Percentiles rank a stretch among this genome's conserved stretches.
phyloP scores from a whole-genome alignment of 2,113 vertebrate species.

The Cyphomyrus plagiostoma region DNA sequence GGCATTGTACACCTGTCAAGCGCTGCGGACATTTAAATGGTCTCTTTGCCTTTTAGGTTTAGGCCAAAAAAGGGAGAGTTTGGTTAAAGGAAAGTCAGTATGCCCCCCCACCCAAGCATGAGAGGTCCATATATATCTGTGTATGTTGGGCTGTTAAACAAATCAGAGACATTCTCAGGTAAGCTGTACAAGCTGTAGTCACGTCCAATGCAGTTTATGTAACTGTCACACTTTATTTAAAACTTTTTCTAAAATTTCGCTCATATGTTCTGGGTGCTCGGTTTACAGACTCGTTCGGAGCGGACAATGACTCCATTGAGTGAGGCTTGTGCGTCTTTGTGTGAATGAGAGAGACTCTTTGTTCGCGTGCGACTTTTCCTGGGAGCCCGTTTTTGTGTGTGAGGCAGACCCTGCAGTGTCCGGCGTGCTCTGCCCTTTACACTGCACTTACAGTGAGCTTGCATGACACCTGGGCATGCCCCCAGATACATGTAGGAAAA shows the following conservation, averaged over 20 bases:
- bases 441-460: background rate
- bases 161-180: background rate
- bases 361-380: background rate
- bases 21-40: constrained; percentile 8
- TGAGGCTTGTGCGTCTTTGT: background rate
- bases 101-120: background rate
- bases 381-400: background rate
- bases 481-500: background rate
- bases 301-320: constrained; percentile 27
- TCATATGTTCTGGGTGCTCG: constrained; percentile 13
- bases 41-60: background rate
- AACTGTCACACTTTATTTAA: background rate
- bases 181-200: background rate
- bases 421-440: background rate
- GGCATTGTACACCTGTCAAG: constrained; percentile 22
- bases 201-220: background rate
- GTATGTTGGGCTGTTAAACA: background rate
- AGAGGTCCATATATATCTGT: background rate
- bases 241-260: background rate
- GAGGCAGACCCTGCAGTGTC: background rate
- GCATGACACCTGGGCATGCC: background rate
- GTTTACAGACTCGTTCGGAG: constrained; percentile 17
- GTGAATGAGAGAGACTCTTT: constrained; percentile 23
- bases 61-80: background rate
- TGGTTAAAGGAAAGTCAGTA: constrained; percentile 7